phyloP scores from a whole-genome alignment of 2,113 vertebrate genomes.

The Calypte anna region DNA sequence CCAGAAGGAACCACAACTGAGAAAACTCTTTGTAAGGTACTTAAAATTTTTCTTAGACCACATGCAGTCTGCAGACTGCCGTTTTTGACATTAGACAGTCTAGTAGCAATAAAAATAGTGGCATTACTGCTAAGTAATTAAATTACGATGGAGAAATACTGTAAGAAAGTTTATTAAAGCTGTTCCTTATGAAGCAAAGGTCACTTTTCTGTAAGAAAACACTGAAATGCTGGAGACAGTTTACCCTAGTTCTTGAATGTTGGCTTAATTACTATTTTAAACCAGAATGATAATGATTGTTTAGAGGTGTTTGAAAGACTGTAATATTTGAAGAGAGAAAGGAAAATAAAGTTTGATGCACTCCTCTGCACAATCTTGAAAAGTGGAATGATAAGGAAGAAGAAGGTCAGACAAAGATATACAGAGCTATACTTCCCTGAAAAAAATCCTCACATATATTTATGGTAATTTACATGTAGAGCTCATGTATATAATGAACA shows the following conservation, averaged over 20 bases:
- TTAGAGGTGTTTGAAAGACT: background rate
- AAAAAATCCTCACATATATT: background rate
- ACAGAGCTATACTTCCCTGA: background rate
- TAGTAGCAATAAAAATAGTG: constrained; percentile 2
- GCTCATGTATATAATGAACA: background rate
- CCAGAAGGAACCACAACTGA: constrained; percentile 23
- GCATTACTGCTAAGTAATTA: background rate
- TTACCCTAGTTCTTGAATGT: background rate
- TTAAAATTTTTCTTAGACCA: constrained; percentile 33
- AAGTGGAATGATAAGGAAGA: background rate
- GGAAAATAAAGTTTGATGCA: background rate
- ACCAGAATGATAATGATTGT: background rate
- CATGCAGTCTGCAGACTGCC: background rate
- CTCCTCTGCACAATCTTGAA: background rate
- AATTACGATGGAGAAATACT: constrained; percentile 1
- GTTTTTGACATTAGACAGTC: background rate
- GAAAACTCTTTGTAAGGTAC: background rate
- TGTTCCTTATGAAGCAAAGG: background rate
- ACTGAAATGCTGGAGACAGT: background rate
- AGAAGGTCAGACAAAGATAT: background rate
- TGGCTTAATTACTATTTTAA: background rate
- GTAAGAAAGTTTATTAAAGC: background rate
- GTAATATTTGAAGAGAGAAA: background rate
- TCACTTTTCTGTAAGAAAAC: background rate
- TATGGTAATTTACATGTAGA: background rate